phyloP scores from a whole-genome alignment of 1,140 invertebrate genomes.

The Monomorium pharaonis region DNA sequence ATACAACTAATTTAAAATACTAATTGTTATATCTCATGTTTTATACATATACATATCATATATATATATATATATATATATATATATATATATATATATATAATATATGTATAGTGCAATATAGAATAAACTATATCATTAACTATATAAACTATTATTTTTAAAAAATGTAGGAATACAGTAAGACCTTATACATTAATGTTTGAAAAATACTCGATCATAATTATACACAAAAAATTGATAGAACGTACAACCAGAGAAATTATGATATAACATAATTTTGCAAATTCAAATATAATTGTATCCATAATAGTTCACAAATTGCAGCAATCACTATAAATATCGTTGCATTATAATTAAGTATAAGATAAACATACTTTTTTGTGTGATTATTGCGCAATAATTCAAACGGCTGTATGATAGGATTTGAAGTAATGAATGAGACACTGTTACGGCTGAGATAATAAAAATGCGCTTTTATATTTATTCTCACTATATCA shows the following conservation, averaged over 20 bases:
- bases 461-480: slow-evolving; percentile 10
- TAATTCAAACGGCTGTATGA: neutral
- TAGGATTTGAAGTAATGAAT: slow-evolving; percentile 19
- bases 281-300: neutral
- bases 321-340: slow-evolving; percentile 14
- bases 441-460: neutral
- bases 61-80: too few species aligned
- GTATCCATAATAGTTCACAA: neutral
- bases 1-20: neutral
- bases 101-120: too few species aligned
- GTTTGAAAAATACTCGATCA: neutral
- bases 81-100: too few species aligned
- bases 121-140: neutral
- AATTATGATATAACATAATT: neutral
- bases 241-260: neutral
- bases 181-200: neutral
- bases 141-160: slow-evolving; percentile 1
- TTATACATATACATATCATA: too few species aligned
- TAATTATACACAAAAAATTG: neutral
- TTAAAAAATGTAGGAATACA: slow-evolving; percentile 4
- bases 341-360: slow-evolving; percentile 2
- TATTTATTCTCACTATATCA: neutral
- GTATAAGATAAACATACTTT: neutral
- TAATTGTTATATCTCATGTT: neutral
- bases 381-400: neutral